These are phyloP conservation scores for Craseonycteris thonglongyai DNA, from an alignment of 2,113 vertebrate species.

Conservation along the genomic window DNA sequence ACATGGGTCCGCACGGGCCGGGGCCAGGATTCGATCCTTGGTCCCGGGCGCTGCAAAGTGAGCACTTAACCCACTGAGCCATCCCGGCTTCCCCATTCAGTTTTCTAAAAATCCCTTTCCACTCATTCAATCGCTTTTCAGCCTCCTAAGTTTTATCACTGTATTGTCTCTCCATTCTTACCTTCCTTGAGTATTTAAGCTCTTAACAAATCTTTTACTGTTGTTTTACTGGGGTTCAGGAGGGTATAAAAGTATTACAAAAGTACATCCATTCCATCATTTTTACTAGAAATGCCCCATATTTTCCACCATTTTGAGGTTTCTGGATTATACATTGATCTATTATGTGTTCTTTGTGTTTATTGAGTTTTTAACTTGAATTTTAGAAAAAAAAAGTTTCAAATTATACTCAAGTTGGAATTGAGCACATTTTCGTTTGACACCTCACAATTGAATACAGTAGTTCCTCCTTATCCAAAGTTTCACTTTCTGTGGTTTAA, in stretches of 20 bases:
- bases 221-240: background rate
- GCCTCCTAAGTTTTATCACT: background rate
- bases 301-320: background rate
- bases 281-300: background rate
- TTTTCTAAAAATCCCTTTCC: background rate
- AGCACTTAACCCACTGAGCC: too few species aligned
- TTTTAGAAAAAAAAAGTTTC: constrained; percentile 26
- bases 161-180: background rate
- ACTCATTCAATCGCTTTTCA: background rate
- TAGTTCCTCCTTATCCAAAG: background rate
- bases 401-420: background rate
- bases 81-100: too few species aligned
- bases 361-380: background rate
- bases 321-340: background rate
- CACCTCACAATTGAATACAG: background rate
- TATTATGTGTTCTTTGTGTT: background rate
- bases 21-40: too few species aligned
- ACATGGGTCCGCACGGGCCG: too few species aligned
- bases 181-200: background rate
- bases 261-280: background rate
- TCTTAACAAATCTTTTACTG: background rate
- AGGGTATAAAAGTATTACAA: background rate
- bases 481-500: background rate
- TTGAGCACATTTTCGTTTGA: background rate
- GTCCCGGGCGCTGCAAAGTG: too few species aligned